These are phyloP conservation scores for Verasper variegatus DNA, from an alignment of 2,113 vertebrate species.

Conservation along the genomic window DNA sequence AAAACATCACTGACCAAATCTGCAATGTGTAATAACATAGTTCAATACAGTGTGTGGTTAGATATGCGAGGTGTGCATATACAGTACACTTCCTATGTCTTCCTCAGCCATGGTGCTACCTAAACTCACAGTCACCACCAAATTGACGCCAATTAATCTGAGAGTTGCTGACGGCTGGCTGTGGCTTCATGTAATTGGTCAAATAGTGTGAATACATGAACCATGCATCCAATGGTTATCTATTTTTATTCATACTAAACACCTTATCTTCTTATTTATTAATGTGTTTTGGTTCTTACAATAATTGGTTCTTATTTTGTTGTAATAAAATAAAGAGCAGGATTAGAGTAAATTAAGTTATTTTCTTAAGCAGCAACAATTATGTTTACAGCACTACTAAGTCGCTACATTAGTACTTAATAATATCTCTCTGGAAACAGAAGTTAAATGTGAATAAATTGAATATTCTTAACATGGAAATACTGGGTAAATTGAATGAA, in stretches of 20 bases:
- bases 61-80: too few species aligned
- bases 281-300: background rate
- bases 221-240: background rate
- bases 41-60: background rate
- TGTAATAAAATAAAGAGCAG: background rate
- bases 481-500: background rate
- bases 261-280: background rate
- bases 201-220: too few species aligned
- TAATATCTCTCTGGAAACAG: too few species aligned
- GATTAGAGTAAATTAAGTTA: background rate
- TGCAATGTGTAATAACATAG: background rate
- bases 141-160: background rate
- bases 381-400: background rate
- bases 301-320: background rate
- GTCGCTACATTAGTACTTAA: background rate
- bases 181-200: too few species aligned
- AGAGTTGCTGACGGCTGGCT: background rate
- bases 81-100: background rate
- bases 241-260: background rate
- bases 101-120: background rate
- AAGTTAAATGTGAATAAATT: background rate
- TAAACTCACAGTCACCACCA: too few species aligned
- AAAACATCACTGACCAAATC: slow-evolving; percentile 8
- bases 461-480: background rate
- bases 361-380: background rate